Conservation (phyloP, 2,888 invertebrate species). For the Heteromurus nitidus region DNA sequence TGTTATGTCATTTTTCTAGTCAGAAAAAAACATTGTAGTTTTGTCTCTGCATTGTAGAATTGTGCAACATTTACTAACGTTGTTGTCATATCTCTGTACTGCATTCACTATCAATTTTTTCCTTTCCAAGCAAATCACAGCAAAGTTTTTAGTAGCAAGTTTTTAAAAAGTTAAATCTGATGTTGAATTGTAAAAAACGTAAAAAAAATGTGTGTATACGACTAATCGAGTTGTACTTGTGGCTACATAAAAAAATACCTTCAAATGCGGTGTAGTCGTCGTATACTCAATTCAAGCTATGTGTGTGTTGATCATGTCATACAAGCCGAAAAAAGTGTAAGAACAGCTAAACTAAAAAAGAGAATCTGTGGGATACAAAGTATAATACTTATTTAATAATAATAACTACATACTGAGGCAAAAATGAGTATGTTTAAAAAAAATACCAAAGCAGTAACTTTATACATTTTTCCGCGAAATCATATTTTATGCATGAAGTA, state of each 20-base stretch:
- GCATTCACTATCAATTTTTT: not conserved
- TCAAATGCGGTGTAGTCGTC: no score
- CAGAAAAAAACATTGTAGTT: constrained; percentile 59
- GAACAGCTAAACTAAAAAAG: not conserved
- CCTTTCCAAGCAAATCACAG: not conserved
- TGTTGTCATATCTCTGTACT: not conserved
- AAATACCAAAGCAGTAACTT: constrained; percentile 52
- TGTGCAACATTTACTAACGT: constrained; percentile 29
- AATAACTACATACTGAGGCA: constrained; percentile 23
- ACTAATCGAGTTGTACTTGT: no score
- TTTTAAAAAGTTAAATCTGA: no score
- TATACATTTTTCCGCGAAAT: not conserved
- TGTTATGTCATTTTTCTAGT: constrained; percentile 67
- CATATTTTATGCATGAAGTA: not conserved
- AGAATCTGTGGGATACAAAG: not conserved
- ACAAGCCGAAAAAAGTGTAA: not conserved
- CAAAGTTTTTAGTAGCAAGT: no score
- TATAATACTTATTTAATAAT: constrained; percentile 5
- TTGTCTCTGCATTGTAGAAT: constrained; percentile 43
- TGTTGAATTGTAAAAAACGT: no score
- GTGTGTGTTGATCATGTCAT: constrained; percentile 20
- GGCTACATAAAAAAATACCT: no score
- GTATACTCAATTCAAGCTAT: no score
- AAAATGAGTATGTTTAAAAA: constrained; percentile 28
- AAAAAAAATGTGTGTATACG: no score